phyloP scores from a whole-genome alignment of 1,140 invertebrate species.

The Oryzaephilus surinamensis region DNA sequence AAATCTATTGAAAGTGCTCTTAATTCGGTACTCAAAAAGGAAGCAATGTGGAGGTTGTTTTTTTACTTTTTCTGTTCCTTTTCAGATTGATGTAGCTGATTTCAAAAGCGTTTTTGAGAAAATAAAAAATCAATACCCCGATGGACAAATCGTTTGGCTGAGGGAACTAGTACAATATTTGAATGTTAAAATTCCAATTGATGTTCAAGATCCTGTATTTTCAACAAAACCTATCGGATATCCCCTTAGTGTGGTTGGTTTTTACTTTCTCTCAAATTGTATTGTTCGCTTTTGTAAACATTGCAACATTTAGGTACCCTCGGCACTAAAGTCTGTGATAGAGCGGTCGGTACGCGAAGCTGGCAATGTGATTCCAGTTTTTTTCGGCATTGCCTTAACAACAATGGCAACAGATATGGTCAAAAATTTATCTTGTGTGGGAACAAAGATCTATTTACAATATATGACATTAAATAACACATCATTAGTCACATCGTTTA shows the following conservation, averaged over 20 bases:
- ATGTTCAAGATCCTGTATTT: constrained; percentile 49
- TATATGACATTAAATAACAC: constrained; percentile 50
- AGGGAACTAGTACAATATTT: constrained; percentile 52
- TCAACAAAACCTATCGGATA: constrained; percentile 38
- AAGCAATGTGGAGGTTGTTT: constrained; percentile 5
- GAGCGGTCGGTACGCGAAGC: constrained; percentile 46
- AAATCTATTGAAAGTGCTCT: constrained; percentile 58
- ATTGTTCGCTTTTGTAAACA: constrained; percentile 4
- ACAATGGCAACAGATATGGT: constrained; percentile 55
- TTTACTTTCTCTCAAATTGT: constrained; percentile 5
- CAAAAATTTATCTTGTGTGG: constrained; percentile 49
- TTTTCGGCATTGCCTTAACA: constrained; percentile 53
- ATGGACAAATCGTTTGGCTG: constrained; percentile 49
- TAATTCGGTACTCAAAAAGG: constrained; percentile 38
- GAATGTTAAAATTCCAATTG: constrained; percentile 49
- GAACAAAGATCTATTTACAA: constrained; percentile 61
- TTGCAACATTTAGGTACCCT: constrained; percentile 38
- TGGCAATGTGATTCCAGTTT: constrained; percentile 46
- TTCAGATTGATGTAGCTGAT: constrained; percentile 48
- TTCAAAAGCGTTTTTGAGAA: constrained; percentile 41
- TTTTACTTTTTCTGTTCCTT: constrained; percentile 19
- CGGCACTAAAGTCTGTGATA: constrained; percentile 40
- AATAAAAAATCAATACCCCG: constrained; percentile 46
- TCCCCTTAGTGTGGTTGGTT: constrained; percentile 35
- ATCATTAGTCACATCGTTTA: constrained; percentile 47